These are phyloP conservation scores for Drosophila mimetica DNA, from an alignment of 2,888 invertebrate species.

Conservation along the genomic window DNA sequence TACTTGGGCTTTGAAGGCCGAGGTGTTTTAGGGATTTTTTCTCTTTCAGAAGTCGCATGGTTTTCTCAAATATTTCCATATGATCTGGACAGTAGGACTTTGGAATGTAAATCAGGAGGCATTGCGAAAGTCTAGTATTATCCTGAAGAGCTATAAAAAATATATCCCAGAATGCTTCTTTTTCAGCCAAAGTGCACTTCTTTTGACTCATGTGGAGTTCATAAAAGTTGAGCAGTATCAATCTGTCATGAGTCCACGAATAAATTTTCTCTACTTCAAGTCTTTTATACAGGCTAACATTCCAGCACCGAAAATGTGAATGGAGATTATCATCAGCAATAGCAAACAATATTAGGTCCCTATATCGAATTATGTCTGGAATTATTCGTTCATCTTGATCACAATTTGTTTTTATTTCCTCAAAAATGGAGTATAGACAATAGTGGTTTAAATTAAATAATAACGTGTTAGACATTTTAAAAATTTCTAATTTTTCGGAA, in stretches of 20 bases:
- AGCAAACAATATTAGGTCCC: not conserved
- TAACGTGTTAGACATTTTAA: not conserved
- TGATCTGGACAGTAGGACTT: not conserved
- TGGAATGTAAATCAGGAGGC: no score
- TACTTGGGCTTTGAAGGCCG: not conserved
- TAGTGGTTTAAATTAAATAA: not conserved
- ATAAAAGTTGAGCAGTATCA: no score
- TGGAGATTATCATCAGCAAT: not conserved
- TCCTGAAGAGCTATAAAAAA: no score
- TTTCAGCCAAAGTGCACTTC: no score
- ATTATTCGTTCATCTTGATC: not conserved
- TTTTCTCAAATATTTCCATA: not conserved
- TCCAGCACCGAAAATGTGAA: not conserved
- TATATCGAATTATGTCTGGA: not conserved
- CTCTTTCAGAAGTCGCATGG: not conserved
- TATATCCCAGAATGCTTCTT: no score
- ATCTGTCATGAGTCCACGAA: no score
- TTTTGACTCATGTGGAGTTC: no score
- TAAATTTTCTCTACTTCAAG: no score
- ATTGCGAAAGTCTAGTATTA: no score
- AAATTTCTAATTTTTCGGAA: not conserved
- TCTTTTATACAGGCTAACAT: no score
- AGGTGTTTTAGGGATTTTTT: not conserved
- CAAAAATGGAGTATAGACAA: not conserved
- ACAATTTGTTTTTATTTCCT: not conserved